These are phyloP conservation scores for Ammodramus savannarum DNA, from an alignment of 2,113 vertebrate species.

Conservation along the genomic window DNA sequence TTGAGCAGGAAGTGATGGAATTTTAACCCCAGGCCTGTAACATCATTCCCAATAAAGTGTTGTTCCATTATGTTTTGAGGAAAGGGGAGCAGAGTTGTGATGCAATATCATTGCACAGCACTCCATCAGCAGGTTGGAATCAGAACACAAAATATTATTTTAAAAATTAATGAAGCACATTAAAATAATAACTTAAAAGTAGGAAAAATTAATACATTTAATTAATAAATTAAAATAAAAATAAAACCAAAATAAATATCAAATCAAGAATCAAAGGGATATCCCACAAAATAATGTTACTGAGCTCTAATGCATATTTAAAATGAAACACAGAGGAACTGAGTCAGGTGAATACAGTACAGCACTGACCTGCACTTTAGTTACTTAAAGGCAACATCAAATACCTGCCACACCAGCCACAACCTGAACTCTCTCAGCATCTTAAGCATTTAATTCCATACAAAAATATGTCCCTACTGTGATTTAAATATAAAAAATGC, in stretches of 20 bases:
- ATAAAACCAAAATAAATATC: neutral
- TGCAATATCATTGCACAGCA: neutral
- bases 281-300: neutral
- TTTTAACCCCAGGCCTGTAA: neutral
- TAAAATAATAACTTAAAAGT: neutral
- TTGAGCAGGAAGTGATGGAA: neutral
- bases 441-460: neutral
- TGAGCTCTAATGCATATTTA: neutral
- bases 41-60: neutral
- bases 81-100: neutral
- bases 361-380: neutral
- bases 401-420: neutral
- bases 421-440: neutral
- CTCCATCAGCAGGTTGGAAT: neutral
- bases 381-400: neutral
- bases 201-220: no score
- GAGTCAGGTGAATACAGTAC: neutral
- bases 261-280: neutral
- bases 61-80: neutral
- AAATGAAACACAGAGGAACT: neutral
- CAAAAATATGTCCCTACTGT: neutral
- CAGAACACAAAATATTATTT: neutral
- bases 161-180: neutral
- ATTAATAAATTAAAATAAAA: neutral
- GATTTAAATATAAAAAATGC: neutral